phyloP scores from a whole-genome alignment of 1,140 invertebrate genomes.

The Cyclina sinensis region DNA sequence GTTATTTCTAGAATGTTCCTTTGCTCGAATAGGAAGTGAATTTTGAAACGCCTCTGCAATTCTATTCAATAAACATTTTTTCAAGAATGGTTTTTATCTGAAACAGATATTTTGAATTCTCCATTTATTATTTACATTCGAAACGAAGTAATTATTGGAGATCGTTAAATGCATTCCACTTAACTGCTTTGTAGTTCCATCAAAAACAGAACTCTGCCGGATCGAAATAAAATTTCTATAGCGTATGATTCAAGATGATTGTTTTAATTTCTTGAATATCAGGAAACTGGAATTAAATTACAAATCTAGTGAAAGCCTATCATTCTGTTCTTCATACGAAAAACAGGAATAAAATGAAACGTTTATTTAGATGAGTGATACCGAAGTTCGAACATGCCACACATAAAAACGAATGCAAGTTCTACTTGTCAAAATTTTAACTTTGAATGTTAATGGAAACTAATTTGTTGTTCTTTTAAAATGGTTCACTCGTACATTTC shows the following conservation, averaged over 20 bases:
- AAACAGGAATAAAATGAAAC: no score
- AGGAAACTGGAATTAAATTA: no score
- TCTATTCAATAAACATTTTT: neutral
- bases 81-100: neutral
- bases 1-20: neutral
- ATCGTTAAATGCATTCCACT: neutral
- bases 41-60: neutral
- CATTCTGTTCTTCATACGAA: no score
- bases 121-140: neutral
- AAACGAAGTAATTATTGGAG: no score
- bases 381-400: no score
- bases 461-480: no score
- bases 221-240: neutral
- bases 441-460: no score
- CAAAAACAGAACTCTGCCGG: neutral
- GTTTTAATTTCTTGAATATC: neutral
- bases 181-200: neutral
- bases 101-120: neutral
- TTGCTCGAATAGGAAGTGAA: neutral
- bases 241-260: neutral
- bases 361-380: no score
- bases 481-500: no score
- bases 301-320: no score
- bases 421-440: no score
- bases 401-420: no score